Percentiles rank a stretch among this genome's conserved stretches.
phyloP scores from a whole-genome alignment of 2,113 vertebrate species.

The Phyllostomus discolor region DNA sequence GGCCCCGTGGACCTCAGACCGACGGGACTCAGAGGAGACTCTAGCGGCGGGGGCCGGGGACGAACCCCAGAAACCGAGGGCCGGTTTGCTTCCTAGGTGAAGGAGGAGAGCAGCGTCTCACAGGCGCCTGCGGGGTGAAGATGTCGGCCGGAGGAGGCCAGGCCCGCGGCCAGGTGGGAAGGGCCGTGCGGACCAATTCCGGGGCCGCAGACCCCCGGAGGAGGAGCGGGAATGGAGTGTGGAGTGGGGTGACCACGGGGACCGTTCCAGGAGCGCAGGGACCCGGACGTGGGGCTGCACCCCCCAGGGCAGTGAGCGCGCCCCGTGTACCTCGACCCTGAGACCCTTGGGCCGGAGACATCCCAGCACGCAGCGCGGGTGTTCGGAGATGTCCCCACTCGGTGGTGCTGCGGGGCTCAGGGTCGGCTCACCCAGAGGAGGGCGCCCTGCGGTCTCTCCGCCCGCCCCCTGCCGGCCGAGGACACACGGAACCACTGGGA shows the following conservation, averaged over 20 bases:
- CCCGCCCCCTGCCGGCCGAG: no score
- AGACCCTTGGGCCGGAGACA: background rate
- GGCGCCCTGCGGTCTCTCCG: rapidly evolving
- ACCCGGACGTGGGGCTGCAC: background rate
- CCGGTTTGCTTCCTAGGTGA: background rate
- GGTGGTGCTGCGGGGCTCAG: background rate
- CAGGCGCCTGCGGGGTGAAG: background rate
- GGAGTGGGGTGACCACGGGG: background rate
- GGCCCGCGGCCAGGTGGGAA: background rate
- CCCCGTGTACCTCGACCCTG: background rate
- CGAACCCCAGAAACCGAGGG: background rate
- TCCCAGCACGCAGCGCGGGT: rapidly evolving
- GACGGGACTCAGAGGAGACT: background rate
- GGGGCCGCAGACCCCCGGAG: background rate
- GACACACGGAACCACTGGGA: no score
- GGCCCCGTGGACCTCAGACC: background rate
- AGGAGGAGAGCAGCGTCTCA: background rate
- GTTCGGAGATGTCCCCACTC: background rate
- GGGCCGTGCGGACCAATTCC: background rate
- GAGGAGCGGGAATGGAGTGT: background rate
- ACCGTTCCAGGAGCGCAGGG: background rate
- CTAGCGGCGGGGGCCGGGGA: rapidly evolving
- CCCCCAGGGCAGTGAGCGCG: background rate
- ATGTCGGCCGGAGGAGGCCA: background rate
- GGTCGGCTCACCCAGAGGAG: background rate